Evolutionary conservation across 2,797 vertebrate genomes (phyloP), one percentile per base, ranked within the genome.

Genomic region (Chaetophractus vellerosus): DNA sequence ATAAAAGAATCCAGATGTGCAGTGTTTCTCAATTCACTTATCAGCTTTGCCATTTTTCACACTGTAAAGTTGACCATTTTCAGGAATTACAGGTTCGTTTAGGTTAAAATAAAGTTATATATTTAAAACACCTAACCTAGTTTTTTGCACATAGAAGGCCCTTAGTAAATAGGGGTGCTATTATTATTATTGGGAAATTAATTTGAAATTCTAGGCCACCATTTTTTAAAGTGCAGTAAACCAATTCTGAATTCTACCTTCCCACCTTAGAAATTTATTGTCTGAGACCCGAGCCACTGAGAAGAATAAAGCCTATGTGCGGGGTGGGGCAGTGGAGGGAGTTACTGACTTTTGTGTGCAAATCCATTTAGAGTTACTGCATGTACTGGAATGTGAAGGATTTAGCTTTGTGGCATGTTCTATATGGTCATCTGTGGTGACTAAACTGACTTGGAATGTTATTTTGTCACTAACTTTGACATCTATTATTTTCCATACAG

Each of bases 391-490:
- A 93, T 83, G 83, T 74, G 83, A 61, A 83, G 87, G 80, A 80
- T 72, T 76, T 68, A 69, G 80, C 41, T 86, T 76, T 75, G 95
- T 90, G 87, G 82, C 52, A 2, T 94, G 76, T 95, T 88, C 91
- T 96, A n/a, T 88, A 90, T 80, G 82, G 92, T 63, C 89, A 87
- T 80, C 68, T 28, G 16, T 50, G 68, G 87, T 97, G 94, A 97
- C 83, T 68, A 87, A 66, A 89, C 68, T 78, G 55, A 93, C 92
- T 12, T 90, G 96, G 91, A 96, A 96, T 97, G 94, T 95, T 96
- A 92, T 94, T 96, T 94, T 93, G 72, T 88, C 75, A 36, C 33
- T 71, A 19, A 91, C 83, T 94, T 89, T 41, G 87, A 85, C 96
- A 75, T 76, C 63, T 68, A 48, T 90, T 90, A 21, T 94, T 95